Conservation (phyloP, 2,888 invertebrate genomes). For the Torymus texanus region DNA sequence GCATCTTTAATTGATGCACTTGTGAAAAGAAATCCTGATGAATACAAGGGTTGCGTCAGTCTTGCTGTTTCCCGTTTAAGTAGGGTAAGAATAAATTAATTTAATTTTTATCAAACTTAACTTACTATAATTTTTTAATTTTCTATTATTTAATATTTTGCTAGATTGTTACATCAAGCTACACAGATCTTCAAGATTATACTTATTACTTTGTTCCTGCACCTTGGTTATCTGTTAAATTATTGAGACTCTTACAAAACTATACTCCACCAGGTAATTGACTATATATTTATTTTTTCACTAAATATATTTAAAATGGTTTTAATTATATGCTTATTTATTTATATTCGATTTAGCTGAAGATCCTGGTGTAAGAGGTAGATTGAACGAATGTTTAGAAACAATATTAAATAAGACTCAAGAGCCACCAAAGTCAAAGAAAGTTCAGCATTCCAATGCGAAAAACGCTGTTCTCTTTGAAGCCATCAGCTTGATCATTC, state of each 20-base stretch:
- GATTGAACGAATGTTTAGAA: slow-evolving; percentile 97
- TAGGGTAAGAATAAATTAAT: slow-evolving; percentile 78
- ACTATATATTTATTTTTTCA: no score
- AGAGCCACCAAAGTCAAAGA: slow-evolving; percentile 99
- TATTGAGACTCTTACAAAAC: slow-evolving; percentile 96
- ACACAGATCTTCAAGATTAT: slow-evolving; percentile 99
- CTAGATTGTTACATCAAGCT: slow-evolving; percentile 98
- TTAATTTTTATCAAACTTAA: slow-evolving; percentile 2
- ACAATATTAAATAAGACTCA: slow-evolving; percentile 99
- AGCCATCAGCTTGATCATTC: slow-evolving; percentile 99
- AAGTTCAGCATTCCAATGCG: slow-evolving; percentile 99
- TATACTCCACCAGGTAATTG: slow-evolving; percentile 94
- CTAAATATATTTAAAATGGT: no score
- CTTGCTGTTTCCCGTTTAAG: slow-evolving; percentile 97
- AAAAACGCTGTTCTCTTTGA: slow-evolving; percentile 99
- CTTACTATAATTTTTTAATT: slow-evolving; percentile 1
- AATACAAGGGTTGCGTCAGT: slow-evolving; percentile 99
- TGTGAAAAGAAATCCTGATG: slow-evolving; percentile 98
- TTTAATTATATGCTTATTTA: no score
- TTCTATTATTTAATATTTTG: slow-evolving; percentile 75
- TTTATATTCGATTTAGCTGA: slow-evolving; percentile 77
- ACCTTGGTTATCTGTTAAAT: slow-evolving; percentile 99
- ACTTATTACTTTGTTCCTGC: slow-evolving; percentile 99
- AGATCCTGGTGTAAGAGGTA: slow-evolving; percentile 96
- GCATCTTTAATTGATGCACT: slow-evolving; percentile 98